Base-by-base conservation (phyloP, 2,888 invertebrate species). In the Synanthedon tipuliformis region DNA sequence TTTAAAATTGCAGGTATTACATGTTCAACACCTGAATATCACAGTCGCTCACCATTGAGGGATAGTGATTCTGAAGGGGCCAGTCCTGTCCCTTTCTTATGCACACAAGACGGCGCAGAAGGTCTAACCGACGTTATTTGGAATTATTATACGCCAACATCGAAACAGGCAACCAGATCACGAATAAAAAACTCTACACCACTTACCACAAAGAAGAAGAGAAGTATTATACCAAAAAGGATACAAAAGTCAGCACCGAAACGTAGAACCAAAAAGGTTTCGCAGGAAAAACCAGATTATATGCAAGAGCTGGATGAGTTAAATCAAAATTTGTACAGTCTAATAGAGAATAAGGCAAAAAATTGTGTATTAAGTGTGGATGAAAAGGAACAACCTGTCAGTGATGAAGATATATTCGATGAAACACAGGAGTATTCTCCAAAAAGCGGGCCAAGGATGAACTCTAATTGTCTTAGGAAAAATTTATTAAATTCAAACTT, bases 91-190 rank as follows among this genome's bases (percentile, higher is more conserved):
- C 87, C 85, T 8, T 88, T 88, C 65, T 57, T 84, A 10, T 88
- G 86, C 58, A 88, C 88, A 1, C 88, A 88, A 70, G 88, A 88
- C 71, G 88, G 87, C 11, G 73, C 80, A 2, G 84, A 85, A 57
- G 88, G 87, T 3, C 81, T 82, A 66, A 83, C 81, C 13, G 87
- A 88, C 62, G 88, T 88, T 13, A 76, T 88, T 11, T 88, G 88
- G 88, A 88, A 88, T 60, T 87, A 81, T 56, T 87, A 88, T 62
- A 85, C 88, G 0, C 87, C 88, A n/a, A 84, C 82, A 61, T 73
- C 87, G 10, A 77, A 74, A 13, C 64, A 78, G 40, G 60, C 65
- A 40, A 59, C 66, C 1, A 69, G 64, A 52, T 68, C 74, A 48
- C 65, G 70, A 0, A 56, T 64, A 1, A 81, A 78, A 69, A 81